phyloP scores from a whole-genome alignment of 2,888 invertebrate species.

The Mythimna ferrago region DNA sequence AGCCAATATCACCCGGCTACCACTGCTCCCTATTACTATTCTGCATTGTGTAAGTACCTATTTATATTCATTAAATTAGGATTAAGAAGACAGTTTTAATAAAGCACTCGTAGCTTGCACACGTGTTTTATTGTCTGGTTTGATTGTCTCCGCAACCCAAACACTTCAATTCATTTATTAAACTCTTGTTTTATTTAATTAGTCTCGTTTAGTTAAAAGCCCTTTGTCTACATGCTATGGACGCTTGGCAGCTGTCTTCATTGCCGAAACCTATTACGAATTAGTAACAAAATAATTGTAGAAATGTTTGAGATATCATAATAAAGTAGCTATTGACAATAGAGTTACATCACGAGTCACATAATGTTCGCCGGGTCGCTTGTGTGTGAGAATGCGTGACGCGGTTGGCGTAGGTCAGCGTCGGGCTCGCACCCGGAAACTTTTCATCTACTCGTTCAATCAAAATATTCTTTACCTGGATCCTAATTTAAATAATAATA shows the following conservation, averaged over 20 bases:
- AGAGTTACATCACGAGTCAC: background rate
- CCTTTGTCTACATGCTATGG: background rate
- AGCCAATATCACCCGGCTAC: too few species aligned
- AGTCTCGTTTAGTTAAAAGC: conserved; percentile 9
- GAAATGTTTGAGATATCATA: background rate
- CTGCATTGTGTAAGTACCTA: too few species aligned
- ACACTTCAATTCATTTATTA: too few species aligned
- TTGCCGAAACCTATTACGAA: background rate
- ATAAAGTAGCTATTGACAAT: background rate
- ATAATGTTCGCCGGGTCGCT: background rate
- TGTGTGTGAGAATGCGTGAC: background rate
- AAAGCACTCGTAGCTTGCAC: too few species aligned
- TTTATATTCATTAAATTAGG: too few species aligned
- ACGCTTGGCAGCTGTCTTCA: conserved; percentile 18
- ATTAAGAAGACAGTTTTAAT: too few species aligned
- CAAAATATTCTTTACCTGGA: background rate
- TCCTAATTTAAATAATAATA: background rate
- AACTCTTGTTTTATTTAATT: conserved; percentile 2
- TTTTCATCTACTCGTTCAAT: background rate
- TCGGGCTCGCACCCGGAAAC: background rate
- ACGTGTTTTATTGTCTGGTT: too few species aligned
- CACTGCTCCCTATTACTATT: too few species aligned
- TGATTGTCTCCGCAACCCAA: too few species aligned
- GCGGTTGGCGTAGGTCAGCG: conserved; percentile 27
- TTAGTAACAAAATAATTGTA: background rate